Conservation (phyloP, 2,888 invertebrate species). For the Brenthis hecate region DNA sequence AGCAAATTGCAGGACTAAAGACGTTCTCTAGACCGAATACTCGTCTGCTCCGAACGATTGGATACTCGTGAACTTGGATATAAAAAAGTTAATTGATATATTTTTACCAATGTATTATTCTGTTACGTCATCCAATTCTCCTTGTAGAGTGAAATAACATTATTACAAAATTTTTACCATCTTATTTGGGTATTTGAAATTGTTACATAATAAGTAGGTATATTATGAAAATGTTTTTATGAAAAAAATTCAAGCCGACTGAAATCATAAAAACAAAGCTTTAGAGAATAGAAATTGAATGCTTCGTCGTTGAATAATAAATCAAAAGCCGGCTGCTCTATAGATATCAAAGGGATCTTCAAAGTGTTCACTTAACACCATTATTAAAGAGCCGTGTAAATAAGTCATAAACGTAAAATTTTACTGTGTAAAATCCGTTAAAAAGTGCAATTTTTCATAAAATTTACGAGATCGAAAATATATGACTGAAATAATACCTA, state of each 20-base stretch:
- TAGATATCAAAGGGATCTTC: slow-evolving; percentile 69
- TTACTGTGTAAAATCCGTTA: slow-evolving; percentile 26
- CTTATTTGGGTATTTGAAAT: slow-evolving; percentile 29
- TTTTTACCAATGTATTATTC: slow-evolving; percentile 69
- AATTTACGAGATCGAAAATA: background rate
- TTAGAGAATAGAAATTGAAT: slow-evolving; percentile 50
- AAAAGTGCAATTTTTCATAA: slow-evolving; percentile 13
- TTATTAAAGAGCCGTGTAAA: slow-evolving; percentile 57
- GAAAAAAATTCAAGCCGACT: slow-evolving; percentile 40
- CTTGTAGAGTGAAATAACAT: too few relatives aligned
- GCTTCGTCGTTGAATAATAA: slow-evolving; percentile 65
- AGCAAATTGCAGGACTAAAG: slow-evolving; percentile 77
- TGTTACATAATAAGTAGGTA: background rate
- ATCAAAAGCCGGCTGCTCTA: slow-evolving; percentile 59
- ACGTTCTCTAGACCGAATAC: slow-evolving; percentile 70
- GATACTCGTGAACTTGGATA: slow-evolving; percentile 67
- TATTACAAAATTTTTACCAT: too few relatives aligned
- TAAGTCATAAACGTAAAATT: slow-evolving; percentile 51
- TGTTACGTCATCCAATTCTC: slow-evolving; percentile 63
- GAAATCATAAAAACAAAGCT: slow-evolving; percentile 47
- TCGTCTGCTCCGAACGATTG: slow-evolving; percentile 66
- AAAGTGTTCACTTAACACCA: slow-evolving; percentile 63
- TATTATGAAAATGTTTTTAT: slow-evolving; percentile 26
- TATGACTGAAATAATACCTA: background rate
- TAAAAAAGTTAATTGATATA: slow-evolving; percentile 77